phyloP scores from a whole-genome alignment of 2,888 invertebrate species.

The Drosophila pseudotakahashii region DNA sequence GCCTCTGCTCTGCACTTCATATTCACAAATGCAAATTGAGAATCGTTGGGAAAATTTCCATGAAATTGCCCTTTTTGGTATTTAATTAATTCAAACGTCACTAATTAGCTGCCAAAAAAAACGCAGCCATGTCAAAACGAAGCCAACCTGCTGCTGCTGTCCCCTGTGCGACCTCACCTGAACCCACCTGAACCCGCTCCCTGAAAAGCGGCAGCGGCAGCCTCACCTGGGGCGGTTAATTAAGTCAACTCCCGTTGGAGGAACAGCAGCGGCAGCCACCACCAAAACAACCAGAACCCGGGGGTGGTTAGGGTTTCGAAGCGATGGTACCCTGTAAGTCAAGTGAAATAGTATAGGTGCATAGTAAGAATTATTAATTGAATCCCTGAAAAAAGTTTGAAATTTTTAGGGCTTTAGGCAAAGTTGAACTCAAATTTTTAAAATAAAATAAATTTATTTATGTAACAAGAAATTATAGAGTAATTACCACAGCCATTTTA shows the following conservation, averaged over 20 bases:
- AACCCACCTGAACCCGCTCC: constrained; percentile 17
- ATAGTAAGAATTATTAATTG: not conserved
- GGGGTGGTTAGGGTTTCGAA: not conserved
- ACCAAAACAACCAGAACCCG: constrained; percentile 26
- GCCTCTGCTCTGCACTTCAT: not conserved
- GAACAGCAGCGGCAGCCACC: constrained; percentile 46
- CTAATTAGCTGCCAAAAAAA: constrained; percentile 73
- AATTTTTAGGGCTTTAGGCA: too few relatives aligned
- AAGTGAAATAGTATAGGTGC: too few relatives aligned
- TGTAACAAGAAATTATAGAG: too few relatives aligned
- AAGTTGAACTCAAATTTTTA: too few relatives aligned
- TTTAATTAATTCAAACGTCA: constrained; percentile 63
- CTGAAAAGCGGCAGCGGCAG: constrained; percentile 20
- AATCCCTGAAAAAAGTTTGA: too few relatives aligned
- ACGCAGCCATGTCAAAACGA: constrained; percentile 45
- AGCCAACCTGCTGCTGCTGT: constrained; percentile 52
- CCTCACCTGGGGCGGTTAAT: constrained; percentile 69
- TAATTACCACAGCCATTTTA: too few relatives aligned
- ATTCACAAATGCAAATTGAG: constrained; percentile 28
- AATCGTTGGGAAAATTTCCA: constrained; percentile 46
- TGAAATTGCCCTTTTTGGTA: constrained; percentile 52
- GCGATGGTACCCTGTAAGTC: constrained; percentile 6
- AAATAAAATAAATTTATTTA: too few relatives aligned
- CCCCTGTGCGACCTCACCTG: constrained; percentile 22
- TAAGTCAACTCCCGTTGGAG: constrained; percentile 74